Evolutionary conservation across 2,113 vertebrate species (phyloP).

Genomic region (Actenoides lindsayi): DNA sequence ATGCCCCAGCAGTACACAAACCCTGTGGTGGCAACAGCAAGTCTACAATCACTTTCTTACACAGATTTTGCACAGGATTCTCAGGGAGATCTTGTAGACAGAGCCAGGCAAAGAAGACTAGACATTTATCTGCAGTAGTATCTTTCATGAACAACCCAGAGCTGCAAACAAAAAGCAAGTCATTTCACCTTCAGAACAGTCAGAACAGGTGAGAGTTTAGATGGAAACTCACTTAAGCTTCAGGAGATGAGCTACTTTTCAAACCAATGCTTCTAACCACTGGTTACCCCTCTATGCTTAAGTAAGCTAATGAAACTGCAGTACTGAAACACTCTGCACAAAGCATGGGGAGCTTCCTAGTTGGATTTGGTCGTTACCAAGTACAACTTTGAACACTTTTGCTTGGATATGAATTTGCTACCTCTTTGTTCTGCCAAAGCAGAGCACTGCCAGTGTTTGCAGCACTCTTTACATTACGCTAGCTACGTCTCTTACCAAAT

Average conservation of each 20-base stretch:
- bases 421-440: not conserved
- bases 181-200: not conserved
- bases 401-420: not conserved
- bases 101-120: not conserved
- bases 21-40: rapidly evolving
- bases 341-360: rapidly evolving
- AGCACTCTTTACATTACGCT: rapidly evolving
- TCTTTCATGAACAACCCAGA: not conserved
- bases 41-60: not conserved
- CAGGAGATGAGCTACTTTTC: not conserved
- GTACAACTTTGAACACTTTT: not conserved
- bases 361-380: not conserved
- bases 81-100: not conserved
- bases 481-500: not conserved
- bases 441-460: not conserved
- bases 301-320: not conserved
- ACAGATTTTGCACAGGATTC: not conserved
- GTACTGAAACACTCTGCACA: not conserved
- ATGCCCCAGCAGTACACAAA: not conserved
- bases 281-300: not conserved
- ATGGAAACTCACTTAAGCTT: not conserved
- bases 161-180: not conserved
- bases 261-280: rapidly evolving
- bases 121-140: not conserved
- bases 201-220: not conserved